Base-by-base conservation (phyloP, 2,888 invertebrate genomes). In the Sabellastarte sp. region DNA sequence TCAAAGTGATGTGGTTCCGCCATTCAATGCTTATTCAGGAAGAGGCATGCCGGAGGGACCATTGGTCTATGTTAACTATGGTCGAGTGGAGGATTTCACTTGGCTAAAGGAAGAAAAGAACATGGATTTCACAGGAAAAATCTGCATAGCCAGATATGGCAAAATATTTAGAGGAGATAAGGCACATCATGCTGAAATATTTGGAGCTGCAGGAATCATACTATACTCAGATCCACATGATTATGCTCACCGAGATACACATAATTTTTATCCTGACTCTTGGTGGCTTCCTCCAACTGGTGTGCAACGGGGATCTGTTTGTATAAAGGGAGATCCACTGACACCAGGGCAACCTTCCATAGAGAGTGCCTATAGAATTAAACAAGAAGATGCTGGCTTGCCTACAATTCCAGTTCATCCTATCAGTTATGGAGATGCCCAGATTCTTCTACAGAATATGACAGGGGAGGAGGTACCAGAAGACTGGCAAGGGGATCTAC, bases 261-360 rank as follows among this genome's bases (percentile, higher is more conserved):
- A 73, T 26, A 69, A 65, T 2, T 63, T 77, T 3, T 86, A 84
- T 69, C 86, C 86, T 2, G 74, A 80, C 57, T 79, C 79, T 24
- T 82, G 83, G 75, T 86, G 84, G 83, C 79, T 87, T 76, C 87
- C 87, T 0, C 78, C 79, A 0, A 78, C 82, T 50, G 87, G 84
- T 15, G 84, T 85, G 3, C 86, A 86, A 68, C 73, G 86, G 41
- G 86, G 87, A 20, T 80, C 84, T 57, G 73, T 41, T 10, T 84
- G 72, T 1, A 72, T 71, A 1, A 29, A 51, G 71, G 87, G 87
- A 1, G 87, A 87, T 73, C 86, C 86, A 10, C 74, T 86, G 1
- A 87, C 87, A 2, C 86, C 86, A 0, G 80, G 84, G 1, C 86
- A 86, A 72, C 87, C 87, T 1, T 77, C 86, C 5, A 84, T 80